Evolutionary conservation across 2,113 vertebrate species (phyloP), one percentile per base, ranked within the genome.

Genomic region (Piliocolobus tephrosceles): DNA sequence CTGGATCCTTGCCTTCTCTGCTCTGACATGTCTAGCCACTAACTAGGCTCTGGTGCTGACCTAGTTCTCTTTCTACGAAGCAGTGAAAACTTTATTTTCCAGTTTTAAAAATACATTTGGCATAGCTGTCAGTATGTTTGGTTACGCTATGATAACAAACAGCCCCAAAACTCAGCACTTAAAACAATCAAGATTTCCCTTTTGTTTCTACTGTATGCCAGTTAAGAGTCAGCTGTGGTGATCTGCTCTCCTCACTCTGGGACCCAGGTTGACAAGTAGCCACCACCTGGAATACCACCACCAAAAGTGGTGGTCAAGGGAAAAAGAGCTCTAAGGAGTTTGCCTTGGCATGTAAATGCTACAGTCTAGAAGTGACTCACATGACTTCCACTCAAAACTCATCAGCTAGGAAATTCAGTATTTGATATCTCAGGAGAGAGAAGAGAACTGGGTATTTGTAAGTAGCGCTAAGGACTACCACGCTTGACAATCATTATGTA

Each of bases 101-200:
- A 72, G 23, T 55, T 88, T 96, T 88, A 82, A 97, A 92, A 84
- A 72, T 45, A 68, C 2, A 91, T 18, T 84, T 89, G 27, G 40
- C 35, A 12, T 32, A 78, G 9, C 45, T 58, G 20, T 90, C 57
- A 72, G 52, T 22, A 40, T 86, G 2, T 81, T 38, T 83, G 80
- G 43, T 82, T 66, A 76, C 27, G 2, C 30, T 35, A 18, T 10
- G 8, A 27, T 86, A 88, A 94, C 43, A 91, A 94, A 57, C 4
- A 82, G 58, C 10, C 10, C 32, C 3, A 30, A 61, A 72, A 78
- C 17, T 90, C 45, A 68, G 30, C 23, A 8, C 40, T 91, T 70
- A n/a, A 81, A n/a, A 73, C 47, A 80, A n/a, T 11, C 17, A 20
- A 35, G 17, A 20, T 50, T 11, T 79, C 17, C 9, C 17, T 30